Conservation (phyloP, 1,140 invertebrate genomes). For the Halesus radiatus region DNA sequence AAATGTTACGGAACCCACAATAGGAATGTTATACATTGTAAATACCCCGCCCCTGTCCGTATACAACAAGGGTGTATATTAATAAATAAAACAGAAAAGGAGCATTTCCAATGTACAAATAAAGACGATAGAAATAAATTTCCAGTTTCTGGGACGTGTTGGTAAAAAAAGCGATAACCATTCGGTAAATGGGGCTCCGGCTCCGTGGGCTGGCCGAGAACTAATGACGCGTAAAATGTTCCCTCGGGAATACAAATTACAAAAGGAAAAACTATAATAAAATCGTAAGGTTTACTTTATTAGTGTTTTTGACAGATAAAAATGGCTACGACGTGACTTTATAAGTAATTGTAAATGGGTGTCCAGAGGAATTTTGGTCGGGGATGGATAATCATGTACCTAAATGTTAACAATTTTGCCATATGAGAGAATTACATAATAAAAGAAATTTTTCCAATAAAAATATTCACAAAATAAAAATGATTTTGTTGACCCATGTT, state of each 20-base stretch:
- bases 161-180: background rate
- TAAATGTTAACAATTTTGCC: no score
- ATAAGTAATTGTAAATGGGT: no score
- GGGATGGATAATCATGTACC: no score
- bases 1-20: background rate
- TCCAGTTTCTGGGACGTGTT: background rate
- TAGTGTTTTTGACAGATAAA: background rate
- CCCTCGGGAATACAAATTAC: background rate
- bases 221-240: background rate
- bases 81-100: no score
- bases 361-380: no score
- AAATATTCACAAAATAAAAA: no score
- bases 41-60: background rate
- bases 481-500: no score
- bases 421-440: no score
- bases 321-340: no score
- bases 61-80: background rate
- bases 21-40: background rate
- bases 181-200: background rate
- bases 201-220: background rate
- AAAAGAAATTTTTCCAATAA: no score
- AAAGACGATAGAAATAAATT: constrained; percentile 10
- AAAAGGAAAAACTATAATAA: background rate
- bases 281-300: constrained; percentile 1
- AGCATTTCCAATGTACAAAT: background rate